These are phyloP conservation scores for Spodoptera frugiperda DNA, from an alignment of 1,140 invertebrate genomes.

Conservation along the genomic window DNA sequence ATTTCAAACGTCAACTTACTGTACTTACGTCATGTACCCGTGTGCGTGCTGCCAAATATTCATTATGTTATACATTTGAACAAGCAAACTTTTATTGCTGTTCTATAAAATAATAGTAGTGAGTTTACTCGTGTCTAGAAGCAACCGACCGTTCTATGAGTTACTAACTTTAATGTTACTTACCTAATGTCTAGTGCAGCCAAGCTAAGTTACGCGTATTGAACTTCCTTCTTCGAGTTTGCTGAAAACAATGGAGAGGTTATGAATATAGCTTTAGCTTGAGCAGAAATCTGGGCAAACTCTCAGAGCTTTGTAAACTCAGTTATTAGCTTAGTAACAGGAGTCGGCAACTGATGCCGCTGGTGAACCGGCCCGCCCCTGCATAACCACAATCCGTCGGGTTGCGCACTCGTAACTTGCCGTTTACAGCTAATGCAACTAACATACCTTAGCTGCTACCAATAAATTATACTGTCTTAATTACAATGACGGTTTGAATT, in stretches of 20 bases:
- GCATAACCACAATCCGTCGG: slow-evolving; percentile 52
- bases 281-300: slow-evolving; percentile 58
- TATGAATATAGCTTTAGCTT: slow-evolving; percentile 56
- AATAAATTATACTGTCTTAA: not conserved
- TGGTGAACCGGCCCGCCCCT: slow-evolving; percentile 47
- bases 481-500: not conserved
- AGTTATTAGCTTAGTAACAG: slow-evolving; percentile 70
- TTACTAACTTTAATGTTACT: not conserved
- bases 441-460: not conserved
- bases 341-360: slow-evolving; percentile 59
- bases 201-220: slow-evolving; percentile 4
- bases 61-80: not conserved
- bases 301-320: slow-evolving; percentile 50
- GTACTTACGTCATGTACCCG: slow-evolving; percentile 9
- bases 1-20: slow-evolving; percentile 70
- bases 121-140: too few species aligned
- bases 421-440: slow-evolving; percentile 20
- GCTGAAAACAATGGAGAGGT: slow-evolving; percentile 49
- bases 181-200: not conserved
- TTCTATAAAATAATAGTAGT: too few species aligned
- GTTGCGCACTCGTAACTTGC: slow-evolving; percentile 52
- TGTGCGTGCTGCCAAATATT: slow-evolving; percentile 1
- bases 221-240: slow-evolving; percentile 27
- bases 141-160: too few species aligned
- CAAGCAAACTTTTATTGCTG: too few species aligned